phyloP scores from a whole-genome alignment of 2,797 vertebrate species.

The Manis crassicaudata region DNA sequence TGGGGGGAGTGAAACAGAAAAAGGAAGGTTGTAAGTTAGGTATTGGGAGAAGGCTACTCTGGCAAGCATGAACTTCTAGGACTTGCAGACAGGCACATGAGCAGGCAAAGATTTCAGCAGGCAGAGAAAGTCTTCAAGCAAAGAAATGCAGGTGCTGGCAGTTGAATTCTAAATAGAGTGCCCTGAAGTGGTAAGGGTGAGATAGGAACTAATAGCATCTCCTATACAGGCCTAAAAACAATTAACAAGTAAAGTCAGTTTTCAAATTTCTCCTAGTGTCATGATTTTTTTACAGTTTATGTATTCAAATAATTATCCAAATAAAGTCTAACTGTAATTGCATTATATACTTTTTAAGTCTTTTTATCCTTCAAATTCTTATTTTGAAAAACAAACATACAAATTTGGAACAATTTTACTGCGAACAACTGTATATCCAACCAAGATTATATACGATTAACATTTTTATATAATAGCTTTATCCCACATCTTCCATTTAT shows the following conservation, averaged over 20 bases:
- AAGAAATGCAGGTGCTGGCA: not conserved
- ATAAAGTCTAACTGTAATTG: not conserved
- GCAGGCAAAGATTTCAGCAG: not conserved
- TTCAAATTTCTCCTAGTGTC: not conserved
- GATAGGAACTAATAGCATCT: not conserved
- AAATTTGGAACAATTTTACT: conserved; percentile 23
- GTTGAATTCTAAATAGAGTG: not conserved
- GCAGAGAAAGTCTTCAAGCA: not conserved
- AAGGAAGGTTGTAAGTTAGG: not conserved
- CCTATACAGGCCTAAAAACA: not conserved
- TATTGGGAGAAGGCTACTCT: not conserved
- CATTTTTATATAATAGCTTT: not conserved
- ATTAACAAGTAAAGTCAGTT: not conserved
- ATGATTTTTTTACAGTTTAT: not conserved
- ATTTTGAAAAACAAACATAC: not conserved
- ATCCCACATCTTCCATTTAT: not conserved
- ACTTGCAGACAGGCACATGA: not conserved
- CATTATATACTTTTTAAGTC: not conserved
- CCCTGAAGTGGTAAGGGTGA: not conserved
- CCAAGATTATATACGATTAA: not conserved
- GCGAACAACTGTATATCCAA: not conserved
- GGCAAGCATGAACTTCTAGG: not conserved
- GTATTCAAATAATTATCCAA: not conserved
- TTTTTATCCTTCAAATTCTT: conserved; percentile 1
- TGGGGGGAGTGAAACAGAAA: not conserved